Evolutionary conservation across 1,140 invertebrate genomes (phyloP).

Genomic region (Theocolax elegans): DNA sequence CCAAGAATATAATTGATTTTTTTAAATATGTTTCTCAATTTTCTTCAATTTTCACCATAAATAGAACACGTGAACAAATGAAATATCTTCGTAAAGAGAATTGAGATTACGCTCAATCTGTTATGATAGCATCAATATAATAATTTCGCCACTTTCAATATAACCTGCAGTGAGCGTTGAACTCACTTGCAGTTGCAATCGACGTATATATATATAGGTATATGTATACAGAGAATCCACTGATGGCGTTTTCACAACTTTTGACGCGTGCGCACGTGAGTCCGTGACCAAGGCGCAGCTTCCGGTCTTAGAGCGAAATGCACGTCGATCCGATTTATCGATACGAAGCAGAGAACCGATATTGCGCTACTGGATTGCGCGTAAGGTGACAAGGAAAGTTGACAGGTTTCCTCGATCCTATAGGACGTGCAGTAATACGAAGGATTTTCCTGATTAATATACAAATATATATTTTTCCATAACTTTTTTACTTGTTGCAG

Average conservation of each 20-base stretch:
- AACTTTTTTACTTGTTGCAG: background rate
- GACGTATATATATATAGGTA: background rate
- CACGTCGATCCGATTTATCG: constrained; percentile 34
- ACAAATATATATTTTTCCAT: no score
- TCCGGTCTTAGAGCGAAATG: constrained; percentile 42
- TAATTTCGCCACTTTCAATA: constrained; percentile 1
- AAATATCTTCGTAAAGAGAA: background rate
- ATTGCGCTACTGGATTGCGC: no score
- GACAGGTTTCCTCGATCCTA: background rate
- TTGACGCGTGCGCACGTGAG: background rate
- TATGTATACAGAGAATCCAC: no score
- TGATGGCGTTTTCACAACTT: no score
- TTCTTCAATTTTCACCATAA: no score
- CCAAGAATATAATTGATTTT: no score
- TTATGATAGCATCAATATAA: constrained; percentile 12
- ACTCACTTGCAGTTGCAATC: background rate
- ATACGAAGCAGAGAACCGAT: background rate
- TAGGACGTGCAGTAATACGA: background rate
- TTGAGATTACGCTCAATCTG: background rate
- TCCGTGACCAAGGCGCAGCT: constrained; percentile 42
- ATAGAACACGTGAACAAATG: no score
- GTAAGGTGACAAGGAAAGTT: no score
- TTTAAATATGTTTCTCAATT: no score
- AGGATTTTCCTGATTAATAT: no score
- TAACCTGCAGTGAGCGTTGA: background rate